A percentile compares a stretch with the other conserved stretches of the same genome.
phyloP scores from a whole-genome alignment of 1,140 invertebrate genomes.

The Brachionus koreanus region DNA sequence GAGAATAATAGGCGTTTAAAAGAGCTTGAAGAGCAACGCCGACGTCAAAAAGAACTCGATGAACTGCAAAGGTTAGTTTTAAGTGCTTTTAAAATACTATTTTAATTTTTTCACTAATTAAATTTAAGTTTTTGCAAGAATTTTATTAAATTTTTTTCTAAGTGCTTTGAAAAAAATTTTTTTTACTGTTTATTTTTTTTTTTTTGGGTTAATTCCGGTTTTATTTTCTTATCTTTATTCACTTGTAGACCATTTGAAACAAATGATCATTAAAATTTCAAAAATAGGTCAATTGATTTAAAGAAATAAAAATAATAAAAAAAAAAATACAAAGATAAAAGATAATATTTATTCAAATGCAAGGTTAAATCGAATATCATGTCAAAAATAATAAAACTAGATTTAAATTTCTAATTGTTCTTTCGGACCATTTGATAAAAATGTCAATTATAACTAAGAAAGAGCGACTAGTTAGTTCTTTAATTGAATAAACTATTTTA shows the following conservation, averaged over 20 bases:
- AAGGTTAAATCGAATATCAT: not conserved
- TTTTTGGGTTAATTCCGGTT: not conserved
- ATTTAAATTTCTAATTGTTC: not conserved
- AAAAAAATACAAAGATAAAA: not conserved
- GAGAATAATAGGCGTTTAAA: conserved; percentile 39
- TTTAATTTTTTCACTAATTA: not conserved
- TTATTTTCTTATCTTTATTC: not conserved
- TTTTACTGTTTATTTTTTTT: not conserved
- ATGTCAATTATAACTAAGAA: not conserved
- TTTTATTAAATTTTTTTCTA: not conserved
- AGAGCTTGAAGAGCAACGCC: not conserved
- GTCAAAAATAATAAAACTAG: not conserved
- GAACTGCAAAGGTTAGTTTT: conserved; percentile 1
- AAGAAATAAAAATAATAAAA: not conserved
- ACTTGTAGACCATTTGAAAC: not conserved
- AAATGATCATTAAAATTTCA: not conserved
- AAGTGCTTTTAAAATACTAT: too few species aligned
- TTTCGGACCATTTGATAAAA: not conserved
- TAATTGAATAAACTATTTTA: not conserved
- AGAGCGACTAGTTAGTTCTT: too few species aligned
- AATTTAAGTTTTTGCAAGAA: not conserved
- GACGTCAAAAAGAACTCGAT: conserved; percentile 12
- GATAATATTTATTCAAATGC: not conserved
- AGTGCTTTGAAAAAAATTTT: not conserved
- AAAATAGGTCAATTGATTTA: not conserved